Evolutionary conservation across 2,888 invertebrate genomes (phyloP), one percentile per base, ranked within the genome.

Genomic region (Dasysyrphus tricinctus): DNA sequence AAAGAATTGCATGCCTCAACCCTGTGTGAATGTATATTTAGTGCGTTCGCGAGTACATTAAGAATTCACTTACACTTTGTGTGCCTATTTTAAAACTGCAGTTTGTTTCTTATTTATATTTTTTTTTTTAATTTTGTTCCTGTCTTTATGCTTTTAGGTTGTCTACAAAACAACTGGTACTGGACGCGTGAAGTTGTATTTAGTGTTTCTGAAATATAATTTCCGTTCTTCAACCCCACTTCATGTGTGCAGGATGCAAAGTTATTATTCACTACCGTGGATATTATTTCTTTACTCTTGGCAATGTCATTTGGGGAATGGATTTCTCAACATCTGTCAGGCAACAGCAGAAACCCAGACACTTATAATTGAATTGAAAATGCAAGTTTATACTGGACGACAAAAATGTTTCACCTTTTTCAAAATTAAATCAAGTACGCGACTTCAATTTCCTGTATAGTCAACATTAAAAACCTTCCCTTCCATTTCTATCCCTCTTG

Each of bases 141-240:
- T 44, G 14, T n/a, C n/a, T 72, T 75, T 56, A 56, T 78, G 67
- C 39, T 59, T 57, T 82, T 47, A 56, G 76, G 56, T 70, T 70
- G 70, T 76, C 70, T 76, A 24, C 24, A 37, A n/a, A 37, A 51
- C 19, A 54, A 24, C 63, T 76, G 76, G 63, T 39, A 24, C 63
- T 76, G 76, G 63, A 81, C 70, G 81, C 67, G 54, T 80, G 69
- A 47, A 42, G 67, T 63, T 63, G 75, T 63, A 69, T 72, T 72
- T 81, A 57, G 61, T 42, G 63, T 63, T 81, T 56, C 8, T 73
- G 73, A 82, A 78, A 81, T 37, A 73, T 73, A 65, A 73, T 78
- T 82, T 82, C 73, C 82, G 78, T 73, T 82, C 57, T 72, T 61
- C 37, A 82, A 77, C 81, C 77, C 56, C 65, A 57, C 37, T 76